Evolutionary conservation across 2,113 vertebrate species (phyloP), one percentile per base, ranked within the genome.

Genomic region (Lota lota): DNA sequence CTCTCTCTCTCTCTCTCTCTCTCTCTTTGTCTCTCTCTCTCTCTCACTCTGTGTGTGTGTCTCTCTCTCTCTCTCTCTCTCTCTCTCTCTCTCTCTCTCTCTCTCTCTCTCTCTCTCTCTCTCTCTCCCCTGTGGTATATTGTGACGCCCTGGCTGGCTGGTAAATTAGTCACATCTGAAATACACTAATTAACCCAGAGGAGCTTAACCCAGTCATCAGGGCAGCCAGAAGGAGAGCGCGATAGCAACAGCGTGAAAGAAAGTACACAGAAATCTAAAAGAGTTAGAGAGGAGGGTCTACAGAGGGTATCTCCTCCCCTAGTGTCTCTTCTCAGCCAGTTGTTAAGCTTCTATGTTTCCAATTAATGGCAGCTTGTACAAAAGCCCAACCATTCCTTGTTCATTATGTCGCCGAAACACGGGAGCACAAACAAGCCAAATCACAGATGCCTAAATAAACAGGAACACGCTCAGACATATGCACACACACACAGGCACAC

Each of bases 151-250:
- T 66, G 28, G 3, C 28, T 73, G 83, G 85, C 84, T 91, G 87
- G 88, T 84, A 91, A 93, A 90, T 92, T 84, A 91, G 83, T 86
- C 90, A 93, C 66, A 65, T 92, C 79, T 90, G 77, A 94, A 93
- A 94, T 85, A 86, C 83, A 88, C 63, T 90, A 91, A 93, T 93
- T 92, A 94, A 90, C 87, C 91, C 88, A 93, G 84, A 83, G 84
- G 82, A 91, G 83, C 81, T 90, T 90, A 91, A 87, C 20, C 47
- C 70, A 91, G 86, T 93, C 92, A 90, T 88, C 89, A 80, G 72
- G 87, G 83, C 77, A 79, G 88, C 82, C 87, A 91, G 83, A 93
- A 66, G 73, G 78, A 51, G 59, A 73, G 69, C 79, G 76, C 63
- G 51, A 72, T 78, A 70, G 18, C 69, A 36, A 61, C 51, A 64